Evolutionary conservation across 2,113 vertebrate genomes (phyloP), one percentile per base, ranked within the genome.

Genomic region (Tetrao urogallus): DNA sequence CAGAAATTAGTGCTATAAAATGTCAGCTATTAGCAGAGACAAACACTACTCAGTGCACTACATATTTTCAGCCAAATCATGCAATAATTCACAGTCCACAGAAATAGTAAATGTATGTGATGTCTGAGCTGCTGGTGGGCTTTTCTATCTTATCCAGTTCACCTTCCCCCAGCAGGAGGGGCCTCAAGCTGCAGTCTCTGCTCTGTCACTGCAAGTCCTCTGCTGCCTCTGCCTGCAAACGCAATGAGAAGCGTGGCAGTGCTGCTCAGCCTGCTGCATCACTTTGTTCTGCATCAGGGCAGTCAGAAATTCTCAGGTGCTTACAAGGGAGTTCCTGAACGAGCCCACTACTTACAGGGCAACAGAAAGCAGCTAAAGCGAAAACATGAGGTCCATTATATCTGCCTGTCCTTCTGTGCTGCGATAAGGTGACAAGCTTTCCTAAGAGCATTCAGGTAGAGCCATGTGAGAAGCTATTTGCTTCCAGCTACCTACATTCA

Each of bases 1-100:
- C 24, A 84, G 40, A 82, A 86, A 76, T 17, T 27, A 82, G 22
- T 7, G n/a, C n/a, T 10, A 36, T 10, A 76, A 82, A 69, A 48
- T 3, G 5, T 6, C 22, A 47, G 10, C 36, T 24, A 25, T 21
- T 7, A 73, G 24, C 18, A 50, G 50, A 43, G 89, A 43, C 40
- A 66, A 58, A 8, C 10, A 40, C 30, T 11, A 20, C 47, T 42
- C 24, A 25, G 40, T 25, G 28, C 24, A 57, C 11, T 25, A 32
- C 1, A 1, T 60, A 7, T 34, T 71, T 45, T 71, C 32, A 76
- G 13, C 32, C 0, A 0, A 67, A 72, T 47, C 0, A 64, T 30
- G 56, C 15, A 60, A 24, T 30, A 79, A 69, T 11, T 69, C 36
- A 24, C 34, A 83, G 32, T 18, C 72, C 30, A 79, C 36, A 42